Evolutionary conservation across 2,888 invertebrate species (phyloP), one percentile per base, ranked within the genome.

Genomic region (Unio pictorum): DNA sequence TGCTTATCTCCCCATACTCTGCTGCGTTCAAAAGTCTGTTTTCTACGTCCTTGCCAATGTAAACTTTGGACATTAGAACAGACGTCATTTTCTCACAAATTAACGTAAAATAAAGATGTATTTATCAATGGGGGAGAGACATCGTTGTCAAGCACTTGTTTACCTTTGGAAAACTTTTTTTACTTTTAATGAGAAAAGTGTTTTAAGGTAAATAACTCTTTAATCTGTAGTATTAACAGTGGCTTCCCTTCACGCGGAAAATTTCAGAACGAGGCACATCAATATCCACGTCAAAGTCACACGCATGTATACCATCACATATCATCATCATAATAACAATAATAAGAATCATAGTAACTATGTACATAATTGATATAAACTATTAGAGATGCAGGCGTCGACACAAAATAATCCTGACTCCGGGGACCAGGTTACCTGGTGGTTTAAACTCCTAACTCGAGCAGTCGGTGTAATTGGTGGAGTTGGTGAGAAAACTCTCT

Each of bases 1-100:
- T 81, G 5, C 81, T 79, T 63, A 84, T 74, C 34, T 86, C 85
- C 1, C 86, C 86, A 57, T 60, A 68, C 62, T 78, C 81, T 56
- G 84, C 72, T 8, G 85, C 84, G 8, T 67, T 65, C 23, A 84
- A 72, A 23, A 86, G 76, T 61, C 83, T 71, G 20, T 78, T 75
- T 67, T 84, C 81, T 23, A 81, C 75, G 61, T 85, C 82, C 67
- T 72, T 80, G 15, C 76, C 77, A 8, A 84, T 73, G 72, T 79
- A 84, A 11, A 78, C 71, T 64, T 76, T 81, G n/a, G 81, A 81
- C 28, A 83, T 67, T n/a, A 74, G 70, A n/a, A 72, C 55, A 54
- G 63, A 20, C 4, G 75, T 62, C 76, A 79, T 76, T 54, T 60
- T 72, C 5, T 64, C 4, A 34, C 28, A 28, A 34, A 45, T 30